Conservation (phyloP, 1,140 invertebrate genomes). For the Musca domestica region DNA sequence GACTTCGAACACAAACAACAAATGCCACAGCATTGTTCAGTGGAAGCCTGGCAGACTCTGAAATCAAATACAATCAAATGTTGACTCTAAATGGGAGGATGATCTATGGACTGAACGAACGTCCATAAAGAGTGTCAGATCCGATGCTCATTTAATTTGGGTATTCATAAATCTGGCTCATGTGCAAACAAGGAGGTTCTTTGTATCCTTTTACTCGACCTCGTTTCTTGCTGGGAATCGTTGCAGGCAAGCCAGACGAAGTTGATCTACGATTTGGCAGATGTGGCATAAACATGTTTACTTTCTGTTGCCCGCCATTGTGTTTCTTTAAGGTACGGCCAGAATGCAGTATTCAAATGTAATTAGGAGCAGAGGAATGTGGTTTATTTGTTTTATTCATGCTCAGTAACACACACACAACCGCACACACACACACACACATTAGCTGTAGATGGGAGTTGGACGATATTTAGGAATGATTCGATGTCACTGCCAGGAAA, state of each 20-base stretch:
- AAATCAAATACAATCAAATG: slow-evolving; percentile 20
- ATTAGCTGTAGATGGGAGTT: no score
- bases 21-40: slow-evolving; percentile 41
- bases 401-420: no score
- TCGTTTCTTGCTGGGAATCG: not conserved
- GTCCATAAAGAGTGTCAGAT: not conserved
- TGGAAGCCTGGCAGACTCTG: slow-evolving; percentile 20
- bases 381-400: no score
- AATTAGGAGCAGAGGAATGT: no score
- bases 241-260: not conserved
- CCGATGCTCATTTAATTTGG: slow-evolving; percentile 17
- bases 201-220: not conserved
- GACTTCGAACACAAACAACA: slow-evolving; percentile 5
- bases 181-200: slow-evolving; percentile 24
- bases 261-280: slow-evolving; percentile 48
- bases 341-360: no score
- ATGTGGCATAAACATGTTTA: slow-evolving; percentile 42
- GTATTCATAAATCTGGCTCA: not conserved
- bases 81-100: slow-evolving; percentile 38
- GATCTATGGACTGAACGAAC: slow-evolving; percentile 41
- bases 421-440: no score
- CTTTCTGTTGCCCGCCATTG: slow-evolving; percentile 17
- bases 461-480: no score
- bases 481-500: no score
- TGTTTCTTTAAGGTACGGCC: not conserved